A percentile compares a stretch with the other conserved stretches of the same genome.
Conservation (phyloP, 2,797 vertebrate species). For the Diglossa cyanea region DNA sequence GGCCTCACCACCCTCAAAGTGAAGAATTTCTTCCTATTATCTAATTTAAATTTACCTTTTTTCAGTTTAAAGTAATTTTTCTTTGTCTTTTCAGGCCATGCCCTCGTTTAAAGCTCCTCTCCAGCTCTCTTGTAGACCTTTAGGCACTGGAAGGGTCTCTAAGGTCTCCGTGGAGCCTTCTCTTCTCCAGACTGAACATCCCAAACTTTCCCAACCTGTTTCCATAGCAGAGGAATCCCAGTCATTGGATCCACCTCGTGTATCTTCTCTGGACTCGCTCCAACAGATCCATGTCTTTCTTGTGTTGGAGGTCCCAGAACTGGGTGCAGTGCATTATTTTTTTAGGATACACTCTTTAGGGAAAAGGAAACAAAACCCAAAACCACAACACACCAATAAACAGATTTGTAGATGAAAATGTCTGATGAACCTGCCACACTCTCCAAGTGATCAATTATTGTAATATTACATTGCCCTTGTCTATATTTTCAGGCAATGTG, state of each 20-base stretch:
- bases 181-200: neutral
- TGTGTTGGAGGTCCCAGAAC: neutral
- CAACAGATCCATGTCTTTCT: neutral
- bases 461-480: neutral
- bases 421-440: too few species aligned
- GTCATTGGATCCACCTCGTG: rapidly evolving
- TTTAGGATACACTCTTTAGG: neutral
- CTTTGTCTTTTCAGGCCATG: neutral
- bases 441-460: neutral
- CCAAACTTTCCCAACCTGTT: neutral
- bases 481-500: neutral
- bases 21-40: neutral
- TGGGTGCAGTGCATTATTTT: neutral
- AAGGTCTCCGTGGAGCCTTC: neutral
- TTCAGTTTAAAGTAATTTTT: rapidly evolving
- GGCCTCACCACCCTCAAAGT: rapidly evolving
- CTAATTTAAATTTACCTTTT: neutral
- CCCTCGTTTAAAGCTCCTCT: neutral
- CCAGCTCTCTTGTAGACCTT: neutral
- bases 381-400: neutral
- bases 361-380: rapidly evolving
- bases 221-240: neutral
- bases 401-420: neutral
- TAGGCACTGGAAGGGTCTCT: neutral
- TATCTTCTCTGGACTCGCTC: neutral